Evolutionary conservation across 2,797 vertebrate genomes (phyloP).

Genomic region (Leucoraja ocellata): DNA sequence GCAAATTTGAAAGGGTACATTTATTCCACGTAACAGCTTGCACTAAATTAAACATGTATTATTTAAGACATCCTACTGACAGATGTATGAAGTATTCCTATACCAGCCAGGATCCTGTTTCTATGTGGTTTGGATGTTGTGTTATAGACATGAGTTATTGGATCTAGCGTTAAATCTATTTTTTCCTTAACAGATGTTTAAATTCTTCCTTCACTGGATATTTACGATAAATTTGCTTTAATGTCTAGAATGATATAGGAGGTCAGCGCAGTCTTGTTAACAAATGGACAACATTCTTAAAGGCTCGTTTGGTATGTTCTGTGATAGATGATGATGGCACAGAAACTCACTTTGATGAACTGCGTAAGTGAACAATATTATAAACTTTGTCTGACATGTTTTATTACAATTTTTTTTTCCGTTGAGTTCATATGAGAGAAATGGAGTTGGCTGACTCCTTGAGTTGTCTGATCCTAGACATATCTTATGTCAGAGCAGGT

Average conservation of each 20-base stretch:
- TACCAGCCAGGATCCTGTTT: not conserved
- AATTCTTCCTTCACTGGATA: not conserved
- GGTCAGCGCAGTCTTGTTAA: constrained; percentile 94
- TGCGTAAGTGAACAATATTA: constrained; percentile 62
- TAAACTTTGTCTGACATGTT: not conserved
- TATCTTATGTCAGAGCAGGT: not conserved
- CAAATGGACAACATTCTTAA: constrained; percentile 96
- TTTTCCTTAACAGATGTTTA: not conserved
- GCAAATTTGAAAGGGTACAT: not conserved
- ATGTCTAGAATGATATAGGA: constrained; percentile 81
- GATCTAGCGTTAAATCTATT: not conserved
- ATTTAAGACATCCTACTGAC: not conserved
- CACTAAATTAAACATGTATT: not conserved
- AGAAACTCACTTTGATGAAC: constrained; percentile 91
- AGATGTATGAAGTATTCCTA: not conserved
- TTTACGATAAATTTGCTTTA: constrained; percentile 31
- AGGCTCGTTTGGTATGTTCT: constrained; percentile 89
- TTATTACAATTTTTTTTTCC: not conserved
- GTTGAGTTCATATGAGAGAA: not conserved
- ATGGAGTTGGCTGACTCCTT: not conserved
- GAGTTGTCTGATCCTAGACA: too few relatives aligned
- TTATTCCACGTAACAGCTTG: not conserved
- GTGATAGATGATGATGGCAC: constrained; percentile 92
- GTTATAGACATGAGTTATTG: not conserved
- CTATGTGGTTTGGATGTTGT: constrained; percentile 1